Evolutionary conservation across 2,113 vertebrate genomes (phyloP).

Genomic region (Charadrius vociferus): DNA sequence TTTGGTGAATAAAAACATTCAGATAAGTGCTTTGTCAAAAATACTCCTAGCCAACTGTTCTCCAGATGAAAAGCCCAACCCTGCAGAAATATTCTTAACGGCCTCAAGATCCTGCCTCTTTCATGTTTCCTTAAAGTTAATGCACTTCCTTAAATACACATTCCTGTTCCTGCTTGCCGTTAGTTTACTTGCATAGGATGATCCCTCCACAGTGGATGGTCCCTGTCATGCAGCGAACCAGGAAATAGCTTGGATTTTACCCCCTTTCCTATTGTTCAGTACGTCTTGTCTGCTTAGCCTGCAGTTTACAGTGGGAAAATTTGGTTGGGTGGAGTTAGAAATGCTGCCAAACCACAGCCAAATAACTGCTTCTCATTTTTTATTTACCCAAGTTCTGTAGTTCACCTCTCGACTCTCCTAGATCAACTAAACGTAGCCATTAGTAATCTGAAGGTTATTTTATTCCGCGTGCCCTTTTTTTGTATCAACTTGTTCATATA

Average conservation of each 20-base stretch:
- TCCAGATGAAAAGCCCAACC: neutral
- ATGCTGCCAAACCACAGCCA: neutral
- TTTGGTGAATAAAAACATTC: neutral
- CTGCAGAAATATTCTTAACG: neutral
- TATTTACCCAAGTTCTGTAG: neutral
- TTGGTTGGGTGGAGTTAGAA: neutral
- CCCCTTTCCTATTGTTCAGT: neutral
- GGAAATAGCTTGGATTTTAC: neutral
- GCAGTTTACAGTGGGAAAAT: neutral
- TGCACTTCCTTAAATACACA: neutral
- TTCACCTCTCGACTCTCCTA: neutral
- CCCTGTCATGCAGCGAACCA: neutral
- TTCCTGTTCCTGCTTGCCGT: neutral
- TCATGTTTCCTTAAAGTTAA: neutral
- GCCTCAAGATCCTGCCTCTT: neutral
- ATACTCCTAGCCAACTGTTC: neutral
- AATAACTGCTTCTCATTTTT: neutral
- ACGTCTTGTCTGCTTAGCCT: neutral
- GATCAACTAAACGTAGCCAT: neutral
- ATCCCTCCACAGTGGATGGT: neutral
- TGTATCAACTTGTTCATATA: neutral
- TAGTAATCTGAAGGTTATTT: neutral
- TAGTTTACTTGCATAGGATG: neutral
- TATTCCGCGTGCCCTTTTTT: neutral
- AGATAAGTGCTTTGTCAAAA: neutral